Conservation (phyloP, 2,797 vertebrate genomes). For the Lutjanus campechanus region DNA sequence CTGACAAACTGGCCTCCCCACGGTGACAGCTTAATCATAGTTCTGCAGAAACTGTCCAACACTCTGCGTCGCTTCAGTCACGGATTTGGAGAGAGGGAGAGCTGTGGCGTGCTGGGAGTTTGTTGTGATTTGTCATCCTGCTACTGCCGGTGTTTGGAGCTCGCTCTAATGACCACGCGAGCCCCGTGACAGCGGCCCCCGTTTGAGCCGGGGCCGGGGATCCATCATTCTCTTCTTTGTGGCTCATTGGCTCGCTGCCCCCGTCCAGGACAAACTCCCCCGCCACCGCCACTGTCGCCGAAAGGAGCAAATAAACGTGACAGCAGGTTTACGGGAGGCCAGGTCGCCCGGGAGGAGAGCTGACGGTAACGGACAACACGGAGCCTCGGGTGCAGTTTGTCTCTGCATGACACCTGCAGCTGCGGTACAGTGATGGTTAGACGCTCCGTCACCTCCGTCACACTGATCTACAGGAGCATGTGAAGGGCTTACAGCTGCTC, state of each 20-base stretch:
- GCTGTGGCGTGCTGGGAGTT: slow-evolving; percentile 60
- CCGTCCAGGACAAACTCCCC: slow-evolving; percentile 72
- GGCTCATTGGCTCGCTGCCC: slow-evolving; percentile 75
- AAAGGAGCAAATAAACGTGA: slow-evolving; percentile 80
- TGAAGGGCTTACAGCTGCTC: slow-evolving; percentile 9
- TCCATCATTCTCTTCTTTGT: slow-evolving; percentile 80
- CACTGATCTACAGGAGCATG: slow-evolving; percentile 16
- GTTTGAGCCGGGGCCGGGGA: slow-evolving; percentile 71
- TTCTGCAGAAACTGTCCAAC: slow-evolving; percentile 63
- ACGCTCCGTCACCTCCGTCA: slow-evolving; percentile 29
- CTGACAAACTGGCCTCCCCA: slow-evolving; percentile 66
- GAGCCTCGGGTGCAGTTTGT: slow-evolving; percentile 72
- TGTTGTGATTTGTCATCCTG: slow-evolving; percentile 74
- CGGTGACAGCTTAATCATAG: slow-evolving; percentile 76
- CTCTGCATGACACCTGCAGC: slow-evolving; percentile 51
- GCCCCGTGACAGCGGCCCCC: slow-evolving; percentile 67
- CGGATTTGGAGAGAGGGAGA: slow-evolving; percentile 33
- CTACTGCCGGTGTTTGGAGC: slow-evolving; percentile 62
- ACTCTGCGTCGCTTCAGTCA: slow-evolving; percentile 40
- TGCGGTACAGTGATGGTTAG: slow-evolving; percentile 27
- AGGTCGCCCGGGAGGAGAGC: slow-evolving; percentile 64
- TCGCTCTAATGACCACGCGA: slow-evolving; percentile 69
- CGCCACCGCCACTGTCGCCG: slow-evolving; percentile 33
- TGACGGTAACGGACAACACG: slow-evolving; percentile 74
- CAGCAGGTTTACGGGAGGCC: slow-evolving; percentile 73